Evolutionary conservation across 2,113 vertebrate species (phyloP).

Genomic region (Rhinolophus ferrumequinum): DNA sequence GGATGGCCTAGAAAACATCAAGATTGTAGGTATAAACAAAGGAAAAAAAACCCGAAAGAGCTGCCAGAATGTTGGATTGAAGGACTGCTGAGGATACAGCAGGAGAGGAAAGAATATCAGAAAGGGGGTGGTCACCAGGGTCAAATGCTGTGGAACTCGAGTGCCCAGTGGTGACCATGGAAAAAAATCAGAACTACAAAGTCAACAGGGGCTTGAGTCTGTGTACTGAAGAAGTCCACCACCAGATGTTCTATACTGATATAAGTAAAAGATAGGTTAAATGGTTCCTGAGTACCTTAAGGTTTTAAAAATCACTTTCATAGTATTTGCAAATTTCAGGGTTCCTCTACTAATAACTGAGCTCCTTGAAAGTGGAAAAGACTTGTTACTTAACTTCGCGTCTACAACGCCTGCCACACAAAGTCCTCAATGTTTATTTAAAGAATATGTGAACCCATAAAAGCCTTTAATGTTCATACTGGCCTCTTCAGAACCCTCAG

Average conservation of each 20-base stretch:
- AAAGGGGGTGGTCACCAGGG: background rate
- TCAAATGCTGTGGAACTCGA: background rate
- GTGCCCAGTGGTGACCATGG: background rate
- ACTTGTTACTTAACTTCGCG: background rate
- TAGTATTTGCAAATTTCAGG: slow-evolving; percentile 9
- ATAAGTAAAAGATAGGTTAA: background rate
- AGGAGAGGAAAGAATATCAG: background rate
- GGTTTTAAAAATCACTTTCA: background rate
- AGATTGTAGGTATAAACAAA: background rate
- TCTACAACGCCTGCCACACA: background rate
- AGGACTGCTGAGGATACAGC: background rate
- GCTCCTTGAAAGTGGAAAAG: background rate
- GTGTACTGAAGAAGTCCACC: background rate
- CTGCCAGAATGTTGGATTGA: background rate
- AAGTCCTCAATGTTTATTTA: background rate
- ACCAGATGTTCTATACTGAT: background rate
- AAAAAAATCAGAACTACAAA: background rate
- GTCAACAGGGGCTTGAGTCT: background rate
- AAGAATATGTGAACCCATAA: background rate
- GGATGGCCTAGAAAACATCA: background rate
- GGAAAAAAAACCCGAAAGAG: background rate
- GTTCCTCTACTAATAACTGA: background rate
- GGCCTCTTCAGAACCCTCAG: background rate
- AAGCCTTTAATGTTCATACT: background rate
- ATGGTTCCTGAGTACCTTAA: background rate